Percentiles rank a stretch among this genome's conserved stretches.
Evolutionary conservation across 2,113 vertebrate species (phyloP).

Genomic region (Ceyx margarethae): DNA sequence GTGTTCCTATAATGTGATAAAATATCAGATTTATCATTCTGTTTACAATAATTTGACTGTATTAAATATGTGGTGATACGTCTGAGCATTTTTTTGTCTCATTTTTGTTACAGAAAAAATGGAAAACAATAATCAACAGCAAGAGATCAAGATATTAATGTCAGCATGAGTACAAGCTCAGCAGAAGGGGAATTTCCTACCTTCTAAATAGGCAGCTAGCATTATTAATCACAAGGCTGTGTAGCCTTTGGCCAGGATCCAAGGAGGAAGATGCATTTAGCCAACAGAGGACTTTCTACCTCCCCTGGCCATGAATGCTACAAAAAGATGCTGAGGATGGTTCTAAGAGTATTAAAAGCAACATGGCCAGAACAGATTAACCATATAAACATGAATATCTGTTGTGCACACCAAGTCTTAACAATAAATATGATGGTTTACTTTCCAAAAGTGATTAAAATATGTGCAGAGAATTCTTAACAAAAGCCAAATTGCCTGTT

Average conservation of each 20-base stretch:
- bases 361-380: background rate
- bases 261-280: background rate
- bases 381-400: background rate
- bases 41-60: background rate
- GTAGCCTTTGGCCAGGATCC: background rate
- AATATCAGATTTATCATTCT: background rate
- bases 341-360: background rate
- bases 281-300: background rate
- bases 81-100: background rate
- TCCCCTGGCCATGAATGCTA: background rate
- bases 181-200: conserved; percentile 4
- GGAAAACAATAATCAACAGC: background rate
- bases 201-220: conserved; percentile 17
- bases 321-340: background rate
- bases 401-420: background rate
- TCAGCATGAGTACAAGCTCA: conserved; percentile 15
- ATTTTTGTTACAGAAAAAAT: background rate
- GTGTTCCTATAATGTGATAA: background rate
- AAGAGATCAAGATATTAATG: conserved; percentile 1
- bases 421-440: background rate
- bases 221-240: background rate
- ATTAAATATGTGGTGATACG: background rate
- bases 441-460: conserved; percentile 1
- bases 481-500: background rate
- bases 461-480: background rate